Percentiles rank a stretch among this genome's conserved stretches.
These are phyloP conservation scores for Drosophila setosimentum DNA, from an alignment of 2,888 invertebrate species.

Conservation along the genomic window DNA sequence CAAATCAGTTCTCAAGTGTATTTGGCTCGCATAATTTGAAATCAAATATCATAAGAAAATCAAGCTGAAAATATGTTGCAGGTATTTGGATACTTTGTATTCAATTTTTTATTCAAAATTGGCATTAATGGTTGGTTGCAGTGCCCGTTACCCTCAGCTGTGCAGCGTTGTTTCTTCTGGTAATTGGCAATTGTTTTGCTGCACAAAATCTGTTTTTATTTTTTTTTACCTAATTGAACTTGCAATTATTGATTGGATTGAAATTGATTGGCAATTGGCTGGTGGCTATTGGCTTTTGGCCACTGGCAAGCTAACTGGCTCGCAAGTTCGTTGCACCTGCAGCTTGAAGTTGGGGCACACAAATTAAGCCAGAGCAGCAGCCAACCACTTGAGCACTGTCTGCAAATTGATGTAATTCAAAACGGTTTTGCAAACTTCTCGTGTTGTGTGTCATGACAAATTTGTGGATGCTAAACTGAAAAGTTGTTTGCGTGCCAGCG, in stretches of 20 bases:
- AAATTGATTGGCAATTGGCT: conserved; percentile 77
- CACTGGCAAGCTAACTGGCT: conserved; percentile 48
- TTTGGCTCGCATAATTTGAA: neutral
- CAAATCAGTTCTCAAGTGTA: neutral
- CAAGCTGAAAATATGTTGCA: conserved; percentile 1
- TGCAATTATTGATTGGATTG: conserved; percentile 75
- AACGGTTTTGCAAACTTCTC: conserved; percentile 49
- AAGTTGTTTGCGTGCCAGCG: conserved; percentile 56
- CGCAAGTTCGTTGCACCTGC: conserved; percentile 47
- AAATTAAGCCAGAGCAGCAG: conserved; percentile 14
- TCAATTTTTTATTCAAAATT: conserved; percentile 46
- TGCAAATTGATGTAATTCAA: conserved; percentile 67
- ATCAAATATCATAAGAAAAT: conserved; percentile 12
- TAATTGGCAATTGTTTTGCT: conserved; percentile 72
- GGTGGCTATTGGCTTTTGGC: conserved; percentile 70
- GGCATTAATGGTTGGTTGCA: conserved; percentile 31
- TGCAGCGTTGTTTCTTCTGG: conserved; percentile 9
- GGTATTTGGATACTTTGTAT: conserved; percentile 22
- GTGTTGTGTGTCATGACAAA: conserved; percentile 70
- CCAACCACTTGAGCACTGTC: conserved; percentile 19
- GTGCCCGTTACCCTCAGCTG: neutral
- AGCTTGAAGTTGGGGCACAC: conserved; percentile 9
- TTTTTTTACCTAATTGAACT: conserved; percentile 73
- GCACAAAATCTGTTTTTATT: conserved; percentile 20
- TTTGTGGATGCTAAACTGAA: conserved; percentile 57